phyloP scores from a whole-genome alignment of 1,140 invertebrate species.

The Heliothis subflexa region DNA sequence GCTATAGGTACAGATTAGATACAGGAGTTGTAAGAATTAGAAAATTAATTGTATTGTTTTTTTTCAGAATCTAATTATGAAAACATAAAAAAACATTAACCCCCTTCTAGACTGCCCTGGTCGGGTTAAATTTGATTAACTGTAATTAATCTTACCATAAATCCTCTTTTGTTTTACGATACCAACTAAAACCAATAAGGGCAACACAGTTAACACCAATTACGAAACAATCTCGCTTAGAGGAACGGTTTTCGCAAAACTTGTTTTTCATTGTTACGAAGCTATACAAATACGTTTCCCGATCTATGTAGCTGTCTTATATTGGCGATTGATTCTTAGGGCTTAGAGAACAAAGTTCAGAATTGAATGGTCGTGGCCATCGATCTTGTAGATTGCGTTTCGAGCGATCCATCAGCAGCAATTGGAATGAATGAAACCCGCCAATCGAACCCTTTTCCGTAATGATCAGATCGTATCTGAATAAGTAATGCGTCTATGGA shows the following conservation, averaged over 20 bases:
- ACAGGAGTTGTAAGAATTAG: too few relatives aligned
- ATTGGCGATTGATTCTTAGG: not conserved
- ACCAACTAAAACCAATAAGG: not conserved
- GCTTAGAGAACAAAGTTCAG: constrained; percentile 3
- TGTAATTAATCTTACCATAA: not conserved
- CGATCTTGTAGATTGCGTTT: constrained; percentile 38
- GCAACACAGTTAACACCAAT: constrained; percentile 17
- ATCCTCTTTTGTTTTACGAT: constrained; percentile 20
- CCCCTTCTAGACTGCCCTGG: too few relatives aligned
- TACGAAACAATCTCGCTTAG: constrained; percentile 31
- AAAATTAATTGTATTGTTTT: too few relatives aligned
- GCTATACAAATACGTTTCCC: constrained; percentile 23
- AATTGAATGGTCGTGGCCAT: constrained; percentile 30
- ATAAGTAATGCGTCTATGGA: constrained; percentile 12
- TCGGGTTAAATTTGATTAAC: not conserved
- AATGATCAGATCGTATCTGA: constrained; percentile 32
- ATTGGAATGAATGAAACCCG: constrained; percentile 32
- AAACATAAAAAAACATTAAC: too few relatives aligned
- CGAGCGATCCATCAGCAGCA: constrained; percentile 26
- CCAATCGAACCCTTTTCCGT: constrained; percentile 28
- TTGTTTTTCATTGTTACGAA: constrained; percentile 13
- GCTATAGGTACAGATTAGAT: too few relatives aligned
- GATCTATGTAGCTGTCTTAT: not conserved
- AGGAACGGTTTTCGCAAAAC: constrained; percentile 19
- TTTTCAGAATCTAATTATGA: too few relatives aligned